These are phyloP conservation scores for Perdita meconis DNA, from an alignment of 2,888 invertebrate genomes.

Conservation along the genomic window DNA sequence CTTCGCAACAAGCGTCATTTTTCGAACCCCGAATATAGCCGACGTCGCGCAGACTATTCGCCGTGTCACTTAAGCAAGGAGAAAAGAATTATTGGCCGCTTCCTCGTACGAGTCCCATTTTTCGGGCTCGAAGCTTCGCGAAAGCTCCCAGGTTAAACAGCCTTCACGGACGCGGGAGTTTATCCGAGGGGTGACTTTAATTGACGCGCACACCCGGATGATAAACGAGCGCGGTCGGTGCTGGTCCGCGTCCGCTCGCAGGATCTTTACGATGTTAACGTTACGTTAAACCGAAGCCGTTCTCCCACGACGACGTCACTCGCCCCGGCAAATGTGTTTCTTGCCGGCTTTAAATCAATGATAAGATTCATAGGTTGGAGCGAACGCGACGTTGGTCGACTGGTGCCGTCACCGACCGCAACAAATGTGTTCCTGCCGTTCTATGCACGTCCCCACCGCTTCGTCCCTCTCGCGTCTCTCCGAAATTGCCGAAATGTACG, in stretches of 20 bases:
- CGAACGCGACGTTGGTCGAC: conserved; percentile 30
- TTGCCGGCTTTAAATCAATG: conserved; percentile 51
- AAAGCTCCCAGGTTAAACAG: too few species aligned
- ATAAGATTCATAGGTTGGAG: conserved; percentile 54
- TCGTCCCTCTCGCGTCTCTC: conserved; percentile 1
- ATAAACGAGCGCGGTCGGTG: conserved; percentile 18
- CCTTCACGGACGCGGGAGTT: too few species aligned
- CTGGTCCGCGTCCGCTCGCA: conserved; percentile 8
- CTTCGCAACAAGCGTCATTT: too few species aligned
- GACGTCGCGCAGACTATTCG: too few species aligned
- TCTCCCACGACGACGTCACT: conserved; percentile 24
- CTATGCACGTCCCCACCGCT: conserved; percentile 12
- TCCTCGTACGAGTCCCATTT: not conserved
- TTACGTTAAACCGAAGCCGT: conserved; percentile 4
- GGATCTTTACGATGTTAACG: conserved; percentile 22
- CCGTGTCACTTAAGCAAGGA: too few species aligned
- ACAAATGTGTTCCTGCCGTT: conserved; percentile 53
- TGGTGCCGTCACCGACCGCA: conserved; percentile 38
- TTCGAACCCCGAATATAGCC: too few species aligned
- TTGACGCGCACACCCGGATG: not conserved
- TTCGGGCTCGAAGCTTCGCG: not conserved
- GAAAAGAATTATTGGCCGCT: too few species aligned
- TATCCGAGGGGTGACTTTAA: conserved; percentile 13
- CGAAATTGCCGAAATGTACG: conserved; percentile 44
- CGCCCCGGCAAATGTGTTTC: conserved; percentile 30